Evolutionary conservation across 2,888 invertebrate genomes (phyloP).

Genomic region (Drosophila niveifrons): DNA sequence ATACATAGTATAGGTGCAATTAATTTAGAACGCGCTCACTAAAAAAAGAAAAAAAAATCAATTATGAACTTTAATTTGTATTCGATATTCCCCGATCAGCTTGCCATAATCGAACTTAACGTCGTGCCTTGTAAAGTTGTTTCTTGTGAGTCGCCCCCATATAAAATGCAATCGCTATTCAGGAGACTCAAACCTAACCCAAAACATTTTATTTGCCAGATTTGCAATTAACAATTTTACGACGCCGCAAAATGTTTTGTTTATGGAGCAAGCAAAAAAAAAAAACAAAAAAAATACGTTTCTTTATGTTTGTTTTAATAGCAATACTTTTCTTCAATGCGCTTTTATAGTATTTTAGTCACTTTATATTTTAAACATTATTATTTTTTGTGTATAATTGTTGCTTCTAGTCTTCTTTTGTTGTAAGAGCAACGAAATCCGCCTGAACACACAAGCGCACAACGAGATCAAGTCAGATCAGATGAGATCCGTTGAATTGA

Average conservation of each 20-base stretch:
- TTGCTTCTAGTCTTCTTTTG: constrained; percentile 85
- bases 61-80: constrained; percentile 45
- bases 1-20: constrained; percentile 86
- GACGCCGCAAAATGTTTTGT: constrained; percentile 59
- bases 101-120: constrained; percentile 33
- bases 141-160: constrained; percentile 37
- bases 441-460: constrained; percentile 58
- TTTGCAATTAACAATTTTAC: constrained; percentile 77
- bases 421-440: constrained; percentile 83
- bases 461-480: constrained; percentile 46
- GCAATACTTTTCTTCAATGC: constrained; percentile 74
- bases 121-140: constrained; percentile 81
- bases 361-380: constrained; percentile 78
- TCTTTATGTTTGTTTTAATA: constrained; percentile 61
- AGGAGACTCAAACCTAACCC: constrained; percentile 72
- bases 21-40: constrained; percentile 85
- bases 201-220: constrained; percentile 24
- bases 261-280: constrained; percentile 31
- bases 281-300: constrained; percentile 30
- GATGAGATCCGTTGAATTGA: constrained; percentile 36
- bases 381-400: constrained; percentile 82
- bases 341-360: constrained; percentile 81
- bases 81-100: constrained; percentile 42
- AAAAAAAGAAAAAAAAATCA: constrained; percentile 59
- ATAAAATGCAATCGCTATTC: constrained; percentile 66